Conservation (phyloP, 2,797 vertebrate genomes). For the Rhinophrynus dorsalis region DNA sequence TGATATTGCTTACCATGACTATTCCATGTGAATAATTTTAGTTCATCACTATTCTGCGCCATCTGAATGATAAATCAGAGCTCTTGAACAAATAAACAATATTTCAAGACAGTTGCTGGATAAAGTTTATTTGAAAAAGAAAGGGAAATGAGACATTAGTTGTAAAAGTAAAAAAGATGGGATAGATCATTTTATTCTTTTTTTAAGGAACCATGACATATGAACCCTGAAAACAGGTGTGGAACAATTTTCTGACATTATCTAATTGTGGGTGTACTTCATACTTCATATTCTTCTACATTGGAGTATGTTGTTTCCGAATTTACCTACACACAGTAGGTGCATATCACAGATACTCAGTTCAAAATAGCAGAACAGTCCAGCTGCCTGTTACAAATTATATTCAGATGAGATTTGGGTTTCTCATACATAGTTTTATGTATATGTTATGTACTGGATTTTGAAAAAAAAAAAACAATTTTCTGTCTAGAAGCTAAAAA, state of each 20-base stretch:
- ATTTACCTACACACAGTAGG: constrained; percentile 24
- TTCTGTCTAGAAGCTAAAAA: not conserved
- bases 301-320: constrained; percentile 8
- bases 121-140: too few species aligned
- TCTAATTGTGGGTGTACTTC: not conserved
- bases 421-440: constrained; percentile 7
- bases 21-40: too few species aligned
- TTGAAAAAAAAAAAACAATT: not conserved
- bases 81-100: too few species aligned
- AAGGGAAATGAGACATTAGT: too few species aligned
- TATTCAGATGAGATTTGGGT: constrained; percentile 24
- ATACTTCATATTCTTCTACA: constrained; percentile 7
- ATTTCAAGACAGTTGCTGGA: too few species aligned
- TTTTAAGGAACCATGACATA: too few species aligned
- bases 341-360: constrained; percentile 16
- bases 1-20: too few species aligned
- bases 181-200: too few species aligned
- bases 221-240: not conserved
- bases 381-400: constrained; percentile 17
- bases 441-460: constrained; percentile 13
- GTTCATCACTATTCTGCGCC: too few species aligned
- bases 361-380: constrained; percentile 36
- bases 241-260: not conserved
- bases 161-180: too few species aligned
- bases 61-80: too few species aligned